Evolutionary conservation across 2,113 vertebrate genomes (phyloP), one percentile per base, ranked within the genome.

Genomic region (Xiphias gladius): DNA sequence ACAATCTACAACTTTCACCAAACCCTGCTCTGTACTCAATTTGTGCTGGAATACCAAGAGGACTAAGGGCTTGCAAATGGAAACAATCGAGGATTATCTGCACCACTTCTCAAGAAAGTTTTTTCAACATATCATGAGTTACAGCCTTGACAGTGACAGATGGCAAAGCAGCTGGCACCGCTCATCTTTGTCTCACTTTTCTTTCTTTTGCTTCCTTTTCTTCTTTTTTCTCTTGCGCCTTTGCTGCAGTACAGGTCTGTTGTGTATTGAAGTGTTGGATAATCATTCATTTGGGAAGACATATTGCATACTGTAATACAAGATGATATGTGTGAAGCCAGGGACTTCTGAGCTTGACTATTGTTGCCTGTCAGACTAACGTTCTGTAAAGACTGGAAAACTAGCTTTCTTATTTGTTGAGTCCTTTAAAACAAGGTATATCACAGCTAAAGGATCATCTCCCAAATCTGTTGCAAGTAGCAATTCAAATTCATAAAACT

Each of bases 91-190:
- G 89, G 87, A 93, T 94, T 92, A 93, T 93, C 92, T 92, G 41
- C 75, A 76, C 79, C 89, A 84, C 92, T 92, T 94, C 84, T 91
- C 82, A 90, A 88, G 86, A 89, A 95, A 94, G 92, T 92, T 90
- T 85, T 89, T 92, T 93, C 84, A 91, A 92, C 91, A 92, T 93
- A 92, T 95, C 92, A 90, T 88, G 81, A 92, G 86, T 90, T 86
- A 64, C 74, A 88, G 83, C 87, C 90, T 82, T 93, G 93, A 95
- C 94, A 93, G 91, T 94, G 94, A 95, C 95, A 95, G 95, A 96
- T 96, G 95, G 94, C 89, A 88, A 88, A 92, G 94, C 95, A 95
- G 93, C 94, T 95, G 94, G 93, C 91, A 91, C 87, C 88, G 80
- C 91, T 95, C 93, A 92, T 92, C 89, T 91, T 92, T 88, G 84